Conservation (phyloP, 1,140 invertebrate species). For the Neodiprion lecontei region DNA sequence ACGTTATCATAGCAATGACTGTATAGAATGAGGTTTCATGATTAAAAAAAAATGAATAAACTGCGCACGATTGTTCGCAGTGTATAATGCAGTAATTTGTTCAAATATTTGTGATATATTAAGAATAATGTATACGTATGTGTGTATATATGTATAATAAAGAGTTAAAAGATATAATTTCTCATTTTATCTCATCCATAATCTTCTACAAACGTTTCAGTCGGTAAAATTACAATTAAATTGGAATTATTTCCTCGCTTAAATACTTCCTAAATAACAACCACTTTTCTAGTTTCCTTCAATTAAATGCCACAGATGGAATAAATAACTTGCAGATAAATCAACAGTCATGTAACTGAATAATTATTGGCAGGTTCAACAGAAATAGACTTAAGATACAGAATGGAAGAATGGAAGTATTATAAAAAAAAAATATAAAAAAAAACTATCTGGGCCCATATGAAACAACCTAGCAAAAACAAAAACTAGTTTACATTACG, state of each 20-base stretch:
- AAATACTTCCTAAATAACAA: slow-evolving; percentile 44
- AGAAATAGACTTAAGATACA: neutral
- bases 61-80: too few species aligned
- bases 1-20: too few species aligned
- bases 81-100: too few species aligned
- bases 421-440: neutral
- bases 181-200: slow-evolving; percentile 31
- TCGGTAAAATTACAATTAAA: slow-evolving; percentile 41
- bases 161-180: slow-evolving; percentile 44
- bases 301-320: neutral
- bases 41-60: too few species aligned
- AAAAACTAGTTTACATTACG: neutral
- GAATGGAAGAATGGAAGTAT: neutral
- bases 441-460: neutral
- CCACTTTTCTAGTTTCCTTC: slow-evolving; percentile 28
- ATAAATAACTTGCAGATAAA: neutral
- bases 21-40: too few species aligned
- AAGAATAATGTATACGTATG: too few species aligned
- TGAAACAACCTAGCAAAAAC: neutral
- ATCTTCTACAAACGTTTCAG: slow-evolving; percentile 34
- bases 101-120: too few species aligned
- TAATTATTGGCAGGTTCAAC: neutral
- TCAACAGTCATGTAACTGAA: neutral
- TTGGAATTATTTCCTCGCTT: slow-evolving; percentile 38
- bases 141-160: slow-evolving; percentile 36